Evolutionary conservation across 2,888 invertebrate genomes (phyloP), one percentile per base, ranked within the genome.

Genomic region (Amorpha juglandis): DNA sequence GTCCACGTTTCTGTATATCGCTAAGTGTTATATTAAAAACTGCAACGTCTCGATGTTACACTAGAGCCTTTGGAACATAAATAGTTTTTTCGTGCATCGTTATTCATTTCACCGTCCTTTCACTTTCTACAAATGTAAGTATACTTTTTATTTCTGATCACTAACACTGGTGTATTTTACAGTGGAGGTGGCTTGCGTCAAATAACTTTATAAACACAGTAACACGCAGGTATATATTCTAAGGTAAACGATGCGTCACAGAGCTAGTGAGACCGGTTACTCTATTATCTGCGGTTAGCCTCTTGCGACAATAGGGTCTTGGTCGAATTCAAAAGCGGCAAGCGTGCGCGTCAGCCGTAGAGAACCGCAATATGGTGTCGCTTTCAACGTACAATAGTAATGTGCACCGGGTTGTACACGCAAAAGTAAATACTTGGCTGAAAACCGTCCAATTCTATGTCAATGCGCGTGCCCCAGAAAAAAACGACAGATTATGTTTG

Each of bases 301-400:
- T 84, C 75, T 80, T 78, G 81, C 82, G 77, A 86, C 85, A 80
- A 81, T 73, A 73, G 77, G 78, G 78, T 85, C 85, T 84, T 84
- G 82, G 83, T 82, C 68, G 78, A 78, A 84, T 85, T 86, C 83
- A 85, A 84, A 87, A 81, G 84, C 82, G 75, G 73, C 75, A 76
- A 82, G 78, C 81, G 82, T 81, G 83, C 78, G 78, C 84, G 78
- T 73, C 74, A 73, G 80, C 79, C 79, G 78, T 81, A 73, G 69
- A 79, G 75, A 77, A 79, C 78, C 74, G 71, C 77, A 79, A 77
- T 75, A 72, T 70, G 86, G 89, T 91, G 81, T 90, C 87, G 74
- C 78, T 83, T 92, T 89, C 83, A 88, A 77, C 74, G 78, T 83
- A 91, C 90, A 91, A 92, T 88, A 74, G 75, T 68, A 72, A 74